These are phyloP conservation scores for Chydorus sphaericus DNA, from an alignment of 2,888 invertebrate genomes.

Conservation along the genomic window DNA sequence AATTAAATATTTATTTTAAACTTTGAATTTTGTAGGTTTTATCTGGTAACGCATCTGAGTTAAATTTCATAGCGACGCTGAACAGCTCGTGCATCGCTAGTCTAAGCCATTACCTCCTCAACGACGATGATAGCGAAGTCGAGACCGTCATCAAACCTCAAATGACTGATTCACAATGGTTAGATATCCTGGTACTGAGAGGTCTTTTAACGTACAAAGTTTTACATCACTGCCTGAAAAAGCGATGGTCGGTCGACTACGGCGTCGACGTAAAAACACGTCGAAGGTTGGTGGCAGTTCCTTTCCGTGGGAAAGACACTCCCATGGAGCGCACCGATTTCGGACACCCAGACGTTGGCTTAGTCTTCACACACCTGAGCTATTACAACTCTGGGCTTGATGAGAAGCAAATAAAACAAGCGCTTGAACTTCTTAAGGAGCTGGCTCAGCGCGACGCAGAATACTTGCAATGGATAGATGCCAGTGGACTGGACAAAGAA, in stretches of 20 bases:
- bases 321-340: slow-evolving; percentile 19
- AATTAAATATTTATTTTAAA: too few species aligned
- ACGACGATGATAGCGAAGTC: not conserved
- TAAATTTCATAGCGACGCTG: not conserved
- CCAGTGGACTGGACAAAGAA: not conserved
- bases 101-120: not conserved
- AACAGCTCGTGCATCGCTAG: not conserved
- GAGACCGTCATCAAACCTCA: not conserved
- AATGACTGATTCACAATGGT: not conserved
- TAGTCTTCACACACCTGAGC: slow-evolving; percentile 18
- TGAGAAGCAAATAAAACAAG: slow-evolving; percentile 16
- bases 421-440: slow-evolving; percentile 9
- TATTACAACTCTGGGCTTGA: slow-evolving; percentile 20
- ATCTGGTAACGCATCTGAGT: not conserved
- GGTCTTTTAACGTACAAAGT: slow-evolving; percentile 18
- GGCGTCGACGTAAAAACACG: slow-evolving; percentile 17
- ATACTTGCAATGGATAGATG: not conserved
- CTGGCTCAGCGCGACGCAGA: not conserved
- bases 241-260: slow-evolving; percentile 20
- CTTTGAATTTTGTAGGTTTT: too few species aligned
- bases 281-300: slow-evolving; percentile 17
- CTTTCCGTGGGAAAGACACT: slow-evolving; percentile 19
- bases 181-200: slow-evolving; percentile 15
- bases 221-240: slow-evolving; percentile 14
- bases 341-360: slow-evolving; percentile 19